Evolutionary conservation across 92 coral and sea anemone genomes (phyloP).

Genomic region (Phymanthus crucifer): DNA sequence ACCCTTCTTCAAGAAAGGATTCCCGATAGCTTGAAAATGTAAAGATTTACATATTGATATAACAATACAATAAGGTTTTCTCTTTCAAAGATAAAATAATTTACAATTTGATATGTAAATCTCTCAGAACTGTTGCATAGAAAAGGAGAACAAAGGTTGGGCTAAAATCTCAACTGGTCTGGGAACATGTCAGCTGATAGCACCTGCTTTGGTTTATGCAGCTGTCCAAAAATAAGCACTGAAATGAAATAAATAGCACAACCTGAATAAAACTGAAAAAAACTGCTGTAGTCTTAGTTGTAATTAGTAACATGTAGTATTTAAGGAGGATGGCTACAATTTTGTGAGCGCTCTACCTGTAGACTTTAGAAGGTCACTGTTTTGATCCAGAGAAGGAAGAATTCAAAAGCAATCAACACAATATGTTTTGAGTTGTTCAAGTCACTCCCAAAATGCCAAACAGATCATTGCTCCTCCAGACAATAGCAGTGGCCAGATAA

Average conservation of each 20-base stretch:
- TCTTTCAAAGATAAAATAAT: no score
- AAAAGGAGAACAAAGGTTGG: background rate
- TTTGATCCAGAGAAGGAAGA: no score
- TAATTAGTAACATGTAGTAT: no score
- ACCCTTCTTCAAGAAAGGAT: background rate
- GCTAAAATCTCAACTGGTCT: background rate
- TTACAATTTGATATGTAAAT: background rate
- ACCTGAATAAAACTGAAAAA: background rate
- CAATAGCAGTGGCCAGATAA: no score
- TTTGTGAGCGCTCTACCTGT: no score
- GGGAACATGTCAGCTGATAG: background rate
- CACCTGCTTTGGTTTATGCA: background rate
- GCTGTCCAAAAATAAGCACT: background rate
- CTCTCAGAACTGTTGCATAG: background rate
- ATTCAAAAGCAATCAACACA: no score
- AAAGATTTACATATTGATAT: background rate
- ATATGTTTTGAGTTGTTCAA: no score
- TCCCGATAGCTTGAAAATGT: background rate
- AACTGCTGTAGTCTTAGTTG: no score
- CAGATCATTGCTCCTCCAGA: no score
- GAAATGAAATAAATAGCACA: background rate
- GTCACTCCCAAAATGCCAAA: no score
- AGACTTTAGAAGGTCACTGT: no score
- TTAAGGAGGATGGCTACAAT: no score
- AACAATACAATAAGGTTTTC: background rate